These are phyloP conservation scores for Antitype chi DNA, from an alignment of 2,888 invertebrate genomes.

Conservation along the genomic window DNA sequence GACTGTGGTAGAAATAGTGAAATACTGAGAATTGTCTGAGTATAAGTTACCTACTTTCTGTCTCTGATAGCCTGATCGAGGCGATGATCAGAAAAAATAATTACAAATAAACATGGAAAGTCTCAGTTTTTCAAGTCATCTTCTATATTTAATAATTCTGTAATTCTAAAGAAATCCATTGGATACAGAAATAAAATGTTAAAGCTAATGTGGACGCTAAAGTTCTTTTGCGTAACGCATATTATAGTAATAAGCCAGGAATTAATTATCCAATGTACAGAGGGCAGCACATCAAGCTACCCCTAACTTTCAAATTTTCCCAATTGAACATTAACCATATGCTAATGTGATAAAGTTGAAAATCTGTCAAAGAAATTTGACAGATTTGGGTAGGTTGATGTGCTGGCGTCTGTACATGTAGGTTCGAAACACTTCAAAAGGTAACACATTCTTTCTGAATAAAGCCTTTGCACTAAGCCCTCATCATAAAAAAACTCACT, in stretches of 20 bases:
- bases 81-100: not conserved
- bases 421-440: not conserved
- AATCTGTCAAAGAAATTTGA: no score
- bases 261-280: not conserved
- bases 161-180: not conserved
- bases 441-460: not conserved
- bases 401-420: no score
- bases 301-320: no score
- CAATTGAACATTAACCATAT: no score
- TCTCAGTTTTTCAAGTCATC: not conserved
- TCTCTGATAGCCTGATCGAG: not conserved
- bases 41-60: not conserved
- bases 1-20: not conserved
- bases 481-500: constrained; percentile 8
- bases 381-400: no score
- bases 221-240: not conserved
- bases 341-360: no score
- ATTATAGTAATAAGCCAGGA: not conserved
- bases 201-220: not conserved
- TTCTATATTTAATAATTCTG: not conserved
- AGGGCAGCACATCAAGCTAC: no score
- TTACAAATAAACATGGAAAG: not conserved
- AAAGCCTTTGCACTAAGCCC: not conserved
- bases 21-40: not conserved
- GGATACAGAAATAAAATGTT: no score